Evolutionary conservation across 1,140 invertebrate species (phyloP).

Genomic region (Sesamia nonagrioides): DNA sequence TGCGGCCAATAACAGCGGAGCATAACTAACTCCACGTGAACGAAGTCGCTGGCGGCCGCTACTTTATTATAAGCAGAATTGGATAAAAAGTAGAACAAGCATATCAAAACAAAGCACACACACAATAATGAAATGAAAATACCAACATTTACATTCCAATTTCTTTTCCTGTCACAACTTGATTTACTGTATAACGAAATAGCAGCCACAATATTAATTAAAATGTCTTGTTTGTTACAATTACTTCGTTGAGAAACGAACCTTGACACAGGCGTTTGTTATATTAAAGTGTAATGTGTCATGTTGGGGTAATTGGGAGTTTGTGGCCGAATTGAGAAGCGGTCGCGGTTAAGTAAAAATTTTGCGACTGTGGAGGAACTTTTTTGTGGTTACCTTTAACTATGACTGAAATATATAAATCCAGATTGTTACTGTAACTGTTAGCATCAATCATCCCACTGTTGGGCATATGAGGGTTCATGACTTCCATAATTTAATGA

Average conservation of each 20-base stretch:
- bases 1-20: no score
- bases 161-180: neutral
- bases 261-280: conserved; percentile 9
- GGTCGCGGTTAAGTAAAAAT: neutral
- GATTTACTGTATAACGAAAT: neutral
- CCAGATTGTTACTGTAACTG: no score
- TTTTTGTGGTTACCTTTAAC: no score
- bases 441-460: no score
- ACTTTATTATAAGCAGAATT: neutral
- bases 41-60: no score
- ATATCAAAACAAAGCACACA: neutral
- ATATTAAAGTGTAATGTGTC: conserved; percentile 11
- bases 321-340: neutral
- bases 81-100: neutral
- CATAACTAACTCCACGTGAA: no score
- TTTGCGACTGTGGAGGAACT: no score
- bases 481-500: no score
- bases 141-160: neutral
- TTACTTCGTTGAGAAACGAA: neutral
- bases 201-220: conserved; percentile 14
- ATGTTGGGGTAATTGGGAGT: conserved; percentile 3
- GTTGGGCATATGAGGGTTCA: no score
- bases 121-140: neutral
- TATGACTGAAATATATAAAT: no score
- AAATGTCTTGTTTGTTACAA: neutral